These are phyloP conservation scores for Achatina immaculata DNA, from an alignment of 1,140 invertebrate species.

Conservation along the genomic window DNA sequence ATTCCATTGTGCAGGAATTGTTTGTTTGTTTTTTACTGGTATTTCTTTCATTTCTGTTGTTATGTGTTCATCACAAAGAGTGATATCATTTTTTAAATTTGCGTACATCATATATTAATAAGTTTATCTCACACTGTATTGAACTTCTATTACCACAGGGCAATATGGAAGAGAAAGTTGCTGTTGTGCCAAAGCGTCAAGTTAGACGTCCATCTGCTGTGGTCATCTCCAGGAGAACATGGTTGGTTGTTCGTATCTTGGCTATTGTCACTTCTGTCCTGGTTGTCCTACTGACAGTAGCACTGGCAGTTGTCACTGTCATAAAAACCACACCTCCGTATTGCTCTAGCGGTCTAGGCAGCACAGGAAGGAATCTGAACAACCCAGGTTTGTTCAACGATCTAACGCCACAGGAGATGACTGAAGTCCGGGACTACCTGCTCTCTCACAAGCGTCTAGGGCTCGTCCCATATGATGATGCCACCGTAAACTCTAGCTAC, in stretches of 20 bases:
- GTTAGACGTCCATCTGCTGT: slow-evolving; percentile 17
- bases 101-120: no score
- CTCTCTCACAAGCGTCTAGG: slow-evolving; percentile 47
- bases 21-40: no score
- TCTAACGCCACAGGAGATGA: slow-evolving; percentile 58
- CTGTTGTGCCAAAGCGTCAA: slow-evolving; percentile 20
- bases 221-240: slow-evolving; percentile 22
- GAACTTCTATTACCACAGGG: not conserved
- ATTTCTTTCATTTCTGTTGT: no score
- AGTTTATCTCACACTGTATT: no score
- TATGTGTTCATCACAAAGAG: no score
- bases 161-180: slow-evolving; percentile 32
- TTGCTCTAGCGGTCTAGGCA: slow-evolving; percentile 28
- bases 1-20: no score
- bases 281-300: slow-evolving; percentile 12
- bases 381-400: slow-evolving; percentile 61
- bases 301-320: slow-evolving; percentile 26
- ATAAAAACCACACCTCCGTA: slow-evolving; percentile 32
- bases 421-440: slow-evolving; percentile 55
- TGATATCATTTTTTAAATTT: no score
- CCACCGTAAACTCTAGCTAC: slow-evolving; percentile 56
- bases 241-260: slow-evolving; percentile 25
- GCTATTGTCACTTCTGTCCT: not conserved
- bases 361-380: slow-evolving; percentile 43
- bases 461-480: slow-evolving; percentile 50